Percentiles rank a stretch among this genome's conserved stretches.
Conservation (phyloP, 2,888 invertebrate species). For the Danaus chrysippus region DNA sequence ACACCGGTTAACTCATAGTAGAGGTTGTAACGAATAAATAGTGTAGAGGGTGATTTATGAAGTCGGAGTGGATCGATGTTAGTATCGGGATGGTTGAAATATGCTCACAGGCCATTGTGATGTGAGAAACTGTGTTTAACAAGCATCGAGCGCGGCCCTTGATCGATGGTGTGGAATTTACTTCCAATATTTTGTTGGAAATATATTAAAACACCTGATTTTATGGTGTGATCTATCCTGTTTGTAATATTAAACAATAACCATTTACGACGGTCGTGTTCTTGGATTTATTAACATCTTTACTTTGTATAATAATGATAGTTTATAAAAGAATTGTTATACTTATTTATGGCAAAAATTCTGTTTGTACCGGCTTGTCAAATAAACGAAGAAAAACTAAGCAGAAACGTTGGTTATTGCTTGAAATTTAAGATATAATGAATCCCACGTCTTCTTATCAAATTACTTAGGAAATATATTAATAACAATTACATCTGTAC, state of each 20-base stretch:
- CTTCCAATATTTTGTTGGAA: slow-evolving; percentile 61
- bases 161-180: slow-evolving; percentile 59
- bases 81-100: slow-evolving; percentile 74
- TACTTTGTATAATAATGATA: background rate
- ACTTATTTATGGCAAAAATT: no score
- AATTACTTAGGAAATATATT: no score
- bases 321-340: no score
- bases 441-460: no score
- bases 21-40: slow-evolving; percentile 71
- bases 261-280: slow-evolving; percentile 4
- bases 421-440: no score
- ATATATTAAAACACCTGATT: slow-evolving; percentile 52
- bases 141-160: slow-evolving; percentile 67
- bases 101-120: slow-evolving; percentile 74
- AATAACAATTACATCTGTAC: no score
- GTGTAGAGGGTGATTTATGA: slow-evolving; percentile 76
- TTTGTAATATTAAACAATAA: slow-evolving; percentile 23
- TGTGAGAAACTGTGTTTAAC: slow-evolving; percentile 77
- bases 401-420: no score
- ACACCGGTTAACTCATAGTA: slow-evolving; percentile 44
- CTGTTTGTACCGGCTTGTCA: no score
- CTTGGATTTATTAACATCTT: background rate
- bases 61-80: slow-evolving; percentile 65
- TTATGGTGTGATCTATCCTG: slow-evolving; percentile 32
- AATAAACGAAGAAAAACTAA: no score